These are phyloP conservation scores for Lingula anatina DNA, from an alignment of 2,888 invertebrate genomes.

Conservation along the genomic window DNA sequence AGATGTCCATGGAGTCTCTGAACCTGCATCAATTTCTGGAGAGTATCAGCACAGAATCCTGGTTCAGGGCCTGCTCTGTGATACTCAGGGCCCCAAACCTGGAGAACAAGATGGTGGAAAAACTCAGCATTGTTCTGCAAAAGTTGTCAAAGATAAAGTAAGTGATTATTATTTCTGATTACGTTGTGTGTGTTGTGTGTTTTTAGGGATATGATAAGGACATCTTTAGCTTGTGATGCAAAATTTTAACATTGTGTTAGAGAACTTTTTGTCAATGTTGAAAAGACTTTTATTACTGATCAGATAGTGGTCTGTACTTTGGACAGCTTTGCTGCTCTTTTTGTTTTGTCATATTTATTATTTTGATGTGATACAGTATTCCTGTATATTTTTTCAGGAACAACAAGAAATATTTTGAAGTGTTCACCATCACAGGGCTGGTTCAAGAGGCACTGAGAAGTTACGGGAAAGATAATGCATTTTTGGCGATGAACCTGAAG, in stretches of 20 bases:
- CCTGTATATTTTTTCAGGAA: constrained; percentile 33
- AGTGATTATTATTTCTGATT: constrained; percentile 5
- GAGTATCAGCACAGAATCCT: constrained; percentile 43
- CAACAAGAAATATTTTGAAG: constrained; percentile 47
- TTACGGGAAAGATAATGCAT: constrained; percentile 38
- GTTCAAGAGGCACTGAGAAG: constrained; percentile 39
- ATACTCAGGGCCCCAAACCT: constrained; percentile 37
- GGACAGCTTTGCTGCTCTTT: too few relatives aligned
- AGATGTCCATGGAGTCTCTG: constrained; percentile 45
- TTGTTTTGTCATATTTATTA: too few relatives aligned
- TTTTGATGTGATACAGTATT: too few relatives aligned
- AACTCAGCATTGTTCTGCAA: constrained; percentile 46
- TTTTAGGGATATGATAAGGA: too few relatives aligned
- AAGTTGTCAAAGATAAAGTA: constrained; percentile 47
- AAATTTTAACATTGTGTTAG: too few relatives aligned
- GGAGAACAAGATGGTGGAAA: constrained; percentile 39
- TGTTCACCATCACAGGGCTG: constrained; percentile 41
- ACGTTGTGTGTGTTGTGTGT: too few relatives aligned
- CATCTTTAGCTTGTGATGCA: too few relatives aligned
- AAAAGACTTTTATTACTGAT: too few relatives aligned
- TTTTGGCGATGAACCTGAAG: constrained; percentile 45
- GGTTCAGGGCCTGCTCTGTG: constrained; percentile 45
- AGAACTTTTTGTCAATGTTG: too few relatives aligned
- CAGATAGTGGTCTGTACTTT: too few relatives aligned
- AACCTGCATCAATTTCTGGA: constrained; percentile 38